These are phyloP conservation scores for Yponomeuta evonymella DNA, from an alignment of 2,888 invertebrate species.

Conservation along the genomic window DNA sequence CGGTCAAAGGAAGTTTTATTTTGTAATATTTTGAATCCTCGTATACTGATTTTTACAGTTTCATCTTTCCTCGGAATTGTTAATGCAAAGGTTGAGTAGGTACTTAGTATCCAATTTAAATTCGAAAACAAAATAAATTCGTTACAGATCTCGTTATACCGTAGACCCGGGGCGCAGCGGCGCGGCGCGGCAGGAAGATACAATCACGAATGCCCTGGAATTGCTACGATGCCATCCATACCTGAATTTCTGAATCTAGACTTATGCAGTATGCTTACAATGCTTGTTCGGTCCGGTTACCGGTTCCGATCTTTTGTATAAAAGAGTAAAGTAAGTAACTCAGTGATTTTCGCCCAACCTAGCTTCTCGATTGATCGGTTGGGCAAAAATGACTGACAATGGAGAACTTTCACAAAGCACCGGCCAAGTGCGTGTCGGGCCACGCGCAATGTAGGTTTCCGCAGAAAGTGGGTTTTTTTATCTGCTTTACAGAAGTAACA, in stretches of 20 bases:
- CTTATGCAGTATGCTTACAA: neutral
- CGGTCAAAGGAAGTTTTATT: too few species aligned
- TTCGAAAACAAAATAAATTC: neutral
- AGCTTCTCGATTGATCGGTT: too few species aligned
- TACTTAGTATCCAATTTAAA: neutral
- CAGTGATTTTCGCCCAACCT: neutral
- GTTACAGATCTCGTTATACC: neutral
- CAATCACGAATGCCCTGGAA: neutral
- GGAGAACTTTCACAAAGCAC: too few species aligned
- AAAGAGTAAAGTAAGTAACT: neutral
- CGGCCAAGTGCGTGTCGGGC: too few species aligned
- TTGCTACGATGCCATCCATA: neutral
- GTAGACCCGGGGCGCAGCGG: neutral
- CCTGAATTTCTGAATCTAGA: neutral
- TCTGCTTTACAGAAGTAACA: too few species aligned
- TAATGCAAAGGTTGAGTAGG: conserved; percentile 1
- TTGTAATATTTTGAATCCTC: too few species aligned
- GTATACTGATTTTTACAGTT: neutral
- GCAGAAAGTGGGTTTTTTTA: too few species aligned
- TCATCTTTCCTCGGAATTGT: neutral
- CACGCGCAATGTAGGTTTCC: too few species aligned
- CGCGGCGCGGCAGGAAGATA: neutral
- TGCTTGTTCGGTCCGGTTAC: neutral
- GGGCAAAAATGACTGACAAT: too few species aligned
- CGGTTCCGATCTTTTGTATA: too few species aligned